Evolutionary conservation across 2,113 vertebrate species (phyloP), one percentile per base, ranked within the genome.

Genomic region (Tachuris rubrigastra): DNA sequence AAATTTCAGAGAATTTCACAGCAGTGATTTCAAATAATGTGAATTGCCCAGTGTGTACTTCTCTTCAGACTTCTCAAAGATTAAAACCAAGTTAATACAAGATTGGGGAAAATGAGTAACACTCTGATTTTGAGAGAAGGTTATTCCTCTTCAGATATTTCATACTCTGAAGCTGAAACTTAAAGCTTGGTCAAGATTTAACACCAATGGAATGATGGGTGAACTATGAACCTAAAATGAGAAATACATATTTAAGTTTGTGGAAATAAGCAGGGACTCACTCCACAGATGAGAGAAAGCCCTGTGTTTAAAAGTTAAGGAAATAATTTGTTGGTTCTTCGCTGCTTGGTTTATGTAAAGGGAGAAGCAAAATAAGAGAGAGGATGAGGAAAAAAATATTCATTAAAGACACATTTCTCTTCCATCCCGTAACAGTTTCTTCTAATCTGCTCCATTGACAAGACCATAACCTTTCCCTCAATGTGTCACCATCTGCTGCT

Each of bases 231-330:
- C 21, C 24, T n/a, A 66, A 77, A 66, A 49, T 42, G 17, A 89
- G 31, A 87, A 85, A 55, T 52, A 60, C 1, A 3, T 35, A 65
- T 21, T 47, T 52, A 14, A 79, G 72, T 72, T 83, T 27, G 42
- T 30, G 27, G 79, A 85, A 87, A 72, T 2, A 75, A 20, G 42
- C 16, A 85, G 15, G 9, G 8, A 71, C 20, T 74, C 4, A 2
- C 6, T 47, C 18, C 30, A 67, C 1, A 5, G 24, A 37, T 1
- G 0, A 71, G 25, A 72, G 17, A 2, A 2, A 69, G 8, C 30
- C n/a, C 14, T 3, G 0, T 19, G 85, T 85, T 63, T 28, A n/a
- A 9, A 75, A 68, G 20, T 18, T 27, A 37, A 52, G 83, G 15
- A 14, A 72, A 60, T 14, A 62, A 62, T 55, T 52, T 49, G 5